Evolutionary conservation across 2,888 invertebrate species (phyloP).

Genomic region (Panzeria rudis): DNA sequence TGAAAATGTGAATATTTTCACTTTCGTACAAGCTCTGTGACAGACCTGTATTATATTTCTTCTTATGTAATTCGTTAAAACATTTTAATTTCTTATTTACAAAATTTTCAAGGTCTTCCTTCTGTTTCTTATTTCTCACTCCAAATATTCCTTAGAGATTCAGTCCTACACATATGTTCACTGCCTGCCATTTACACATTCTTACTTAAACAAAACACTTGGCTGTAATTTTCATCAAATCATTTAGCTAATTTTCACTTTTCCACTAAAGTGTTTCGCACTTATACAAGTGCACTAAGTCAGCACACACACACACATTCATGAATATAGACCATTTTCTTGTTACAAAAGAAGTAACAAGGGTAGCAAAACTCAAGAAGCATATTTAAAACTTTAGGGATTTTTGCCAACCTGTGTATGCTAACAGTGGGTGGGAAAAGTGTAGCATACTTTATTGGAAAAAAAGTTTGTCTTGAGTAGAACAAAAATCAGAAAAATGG

Average conservation of each 20-base stretch:
- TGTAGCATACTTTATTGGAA: too few relatives aligned
- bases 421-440: constrained; percentile 6
- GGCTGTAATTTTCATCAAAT: constrained; percentile 66
- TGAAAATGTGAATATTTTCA: too few relatives aligned
- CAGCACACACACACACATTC: background rate
- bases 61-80: background rate
- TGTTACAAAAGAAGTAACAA: constrained; percentile 26
- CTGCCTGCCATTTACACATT: background rate
- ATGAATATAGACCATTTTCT: background rate
- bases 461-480: too few relatives aligned
- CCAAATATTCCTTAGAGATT: constrained; percentile 55
- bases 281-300: constrained; percentile 11
- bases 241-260: constrained; percentile 70
- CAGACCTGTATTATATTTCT: too few relatives aligned
- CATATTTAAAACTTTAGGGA: constrained; percentile 61
- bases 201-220: constrained; percentile 41
- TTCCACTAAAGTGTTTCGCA: constrained; percentile 42
- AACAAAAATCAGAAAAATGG: too few relatives aligned
- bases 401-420: constrained; percentile 26
- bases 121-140: constrained; percentile 42
- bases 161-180: background rate
- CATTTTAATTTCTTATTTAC: constrained; percentile 17
- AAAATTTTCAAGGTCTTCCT: constrained; percentile 39
- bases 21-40: too few relatives aligned
- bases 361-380: constrained; percentile 53